A percentile compares a stretch with the other conserved stretches of the same genome.
phyloP scores from a whole-genome alignment of 2,888 invertebrate species.

The Eristalis tenax region DNA sequence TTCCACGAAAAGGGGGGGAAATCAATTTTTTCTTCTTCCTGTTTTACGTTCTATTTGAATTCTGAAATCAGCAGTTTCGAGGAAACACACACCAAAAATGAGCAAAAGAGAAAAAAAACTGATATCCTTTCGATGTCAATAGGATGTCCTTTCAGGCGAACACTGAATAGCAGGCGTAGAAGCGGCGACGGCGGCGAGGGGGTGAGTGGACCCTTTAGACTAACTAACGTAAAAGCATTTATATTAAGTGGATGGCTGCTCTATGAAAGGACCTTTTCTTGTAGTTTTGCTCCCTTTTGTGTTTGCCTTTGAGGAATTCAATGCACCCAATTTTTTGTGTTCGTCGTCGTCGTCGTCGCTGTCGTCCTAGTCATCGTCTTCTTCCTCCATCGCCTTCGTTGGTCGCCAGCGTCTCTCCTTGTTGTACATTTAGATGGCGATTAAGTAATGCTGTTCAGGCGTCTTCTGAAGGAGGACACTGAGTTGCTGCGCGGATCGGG shows the following conservation, averaged over 20 bases:
- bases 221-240: conserved; percentile 68
- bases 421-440: conserved; percentile 62
- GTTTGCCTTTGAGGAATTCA: conserved; percentile 51
- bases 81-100: conserved; percentile 36
- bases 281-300: conserved; percentile 56
- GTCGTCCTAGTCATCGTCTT: background rate
- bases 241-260: conserved; percentile 68
- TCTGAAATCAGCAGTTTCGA: conserved; percentile 64
- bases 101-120: conserved; percentile 22
- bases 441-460: conserved; percentile 54
- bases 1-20: conserved; percentile 25
- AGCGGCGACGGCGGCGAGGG: background rate
- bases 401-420: conserved; percentile 1
- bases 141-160: conserved; percentile 41
- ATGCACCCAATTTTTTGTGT: conserved; percentile 28
- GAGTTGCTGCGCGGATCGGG: too few species aligned
- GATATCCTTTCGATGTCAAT: conserved; percentile 57
- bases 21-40: conserved; percentile 9
- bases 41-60: conserved; percentile 20
- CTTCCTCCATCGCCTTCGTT: conserved; percentile 8
- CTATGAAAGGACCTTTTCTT: conserved; percentile 64
- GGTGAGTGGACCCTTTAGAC: conserved; percentile 44
- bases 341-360: background rate
- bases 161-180: conserved; percentile 3
- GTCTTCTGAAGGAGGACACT: background rate